Base-by-base conservation (phyloP, 1,140 invertebrate genomes). In the Calephelis virginiensis region DNA sequence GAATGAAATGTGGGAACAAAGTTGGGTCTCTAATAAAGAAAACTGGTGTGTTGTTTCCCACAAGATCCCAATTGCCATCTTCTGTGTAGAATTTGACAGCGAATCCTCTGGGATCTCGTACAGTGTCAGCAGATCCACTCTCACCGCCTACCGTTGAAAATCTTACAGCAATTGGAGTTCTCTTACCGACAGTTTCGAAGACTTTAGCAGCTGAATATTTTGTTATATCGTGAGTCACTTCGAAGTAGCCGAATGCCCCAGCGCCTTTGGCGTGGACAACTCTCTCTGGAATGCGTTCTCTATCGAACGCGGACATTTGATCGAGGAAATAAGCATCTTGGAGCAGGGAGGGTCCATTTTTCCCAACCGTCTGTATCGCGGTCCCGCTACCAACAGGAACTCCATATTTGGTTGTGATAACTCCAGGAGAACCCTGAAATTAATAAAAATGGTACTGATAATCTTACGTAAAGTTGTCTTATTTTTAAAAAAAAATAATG, bases 241-340 rank as follows among this genome's bases (percentile, higher is more conserved):
- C 97, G 86, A 99, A 98, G 82, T 98, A 98, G 3, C 98, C 98
- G 92, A 99, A 99, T 13, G 98, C 98, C 75, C 98, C 98, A 63
- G 96, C 97, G 78, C 98, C 98, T 92, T 99, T 99, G 0, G 98
- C 98, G 91, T 99, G 98, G 0, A 99, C 98, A 0, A 99, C 98
- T 81, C 98, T 93, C 89, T 99, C 98, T 0, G 98, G 98, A 77
- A 99, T 99, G 64, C 99, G 93, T 86, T 99, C 99, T 46, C 98
- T 93, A 84, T 96, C 95, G 86, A 99, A 99, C 77, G 99, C 96
- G 0, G 97, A 94, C 85, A 99, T 95, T 90, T 99, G 97, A 92
- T 99, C 98, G 13, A 98, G 84, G 76, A 96, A 96, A 63, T 95
- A 94, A 47, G 94, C 94, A 92, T 99, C 98, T 87, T 99, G 97